Conservation (phyloP, 2,797 vertebrate genomes). For the Coregonus suidteri region DNA sequence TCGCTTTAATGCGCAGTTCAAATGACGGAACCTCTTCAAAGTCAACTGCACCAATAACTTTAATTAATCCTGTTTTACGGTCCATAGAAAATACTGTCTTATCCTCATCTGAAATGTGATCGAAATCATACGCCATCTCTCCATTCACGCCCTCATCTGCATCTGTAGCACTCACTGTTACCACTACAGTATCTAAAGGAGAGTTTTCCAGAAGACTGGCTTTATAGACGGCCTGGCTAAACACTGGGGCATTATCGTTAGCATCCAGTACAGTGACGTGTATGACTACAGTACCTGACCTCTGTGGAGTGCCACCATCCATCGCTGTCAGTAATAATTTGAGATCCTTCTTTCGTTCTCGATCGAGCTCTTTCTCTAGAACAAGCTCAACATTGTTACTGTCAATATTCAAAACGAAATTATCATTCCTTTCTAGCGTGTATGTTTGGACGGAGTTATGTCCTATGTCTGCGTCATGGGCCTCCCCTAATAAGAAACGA, state of each 20-base stretch:
- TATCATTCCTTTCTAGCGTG: slow-evolving; percentile 41
- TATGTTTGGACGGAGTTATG: slow-evolving; percentile 52
- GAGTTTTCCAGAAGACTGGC: too few relatives aligned
- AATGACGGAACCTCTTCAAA: slow-evolving; percentile 41
- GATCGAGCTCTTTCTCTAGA: slow-evolving; percentile 62
- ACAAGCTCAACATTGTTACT: slow-evolving; percentile 56
- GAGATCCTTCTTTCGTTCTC: slow-evolving; percentile 55
- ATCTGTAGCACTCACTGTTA: too few relatives aligned
- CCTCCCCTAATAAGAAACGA: slow-evolving; percentile 66
- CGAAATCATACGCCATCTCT: slow-evolving; percentile 67
- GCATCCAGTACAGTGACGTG: too few relatives aligned
- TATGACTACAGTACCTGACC: too few relatives aligned
- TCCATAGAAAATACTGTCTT: slow-evolving; percentile 58
- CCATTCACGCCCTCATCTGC: slow-evolving; percentile 37
- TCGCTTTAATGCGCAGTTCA: slow-evolving; percentile 46
- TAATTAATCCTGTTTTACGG: slow-evolving; percentile 60
- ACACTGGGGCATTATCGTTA: too few relatives aligned
- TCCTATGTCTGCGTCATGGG: slow-evolving; percentile 64
- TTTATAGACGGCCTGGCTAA: too few relatives aligned
- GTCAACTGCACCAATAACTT: slow-evolving; percentile 35
- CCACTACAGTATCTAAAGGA: too few relatives aligned
- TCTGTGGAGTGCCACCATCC: too few relatives aligned
- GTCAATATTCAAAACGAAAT: slow-evolving; percentile 48
- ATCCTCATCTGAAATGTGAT: slow-evolving; percentile 60
- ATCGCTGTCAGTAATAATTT: too few relatives aligned